phyloP scores from a whole-genome alignment of 2,888 invertebrate species.

The Drosophila kanekoi region DNA sequence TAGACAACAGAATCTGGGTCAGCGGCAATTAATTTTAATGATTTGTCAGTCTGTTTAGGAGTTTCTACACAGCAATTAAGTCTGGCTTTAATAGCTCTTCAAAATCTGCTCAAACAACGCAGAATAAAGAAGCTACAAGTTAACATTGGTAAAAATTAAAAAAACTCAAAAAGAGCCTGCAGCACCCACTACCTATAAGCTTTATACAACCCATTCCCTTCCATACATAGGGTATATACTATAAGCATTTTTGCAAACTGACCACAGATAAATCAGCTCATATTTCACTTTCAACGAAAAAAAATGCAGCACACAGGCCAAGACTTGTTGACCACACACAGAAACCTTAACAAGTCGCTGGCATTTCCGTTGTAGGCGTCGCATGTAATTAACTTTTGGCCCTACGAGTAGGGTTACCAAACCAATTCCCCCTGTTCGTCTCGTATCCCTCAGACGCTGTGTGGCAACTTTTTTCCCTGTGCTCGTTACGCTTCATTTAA shows the following conservation, averaged over 20 bases:
- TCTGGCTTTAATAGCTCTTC: neutral
- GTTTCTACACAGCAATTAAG: slow-evolving; percentile 10
- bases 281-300: slow-evolving; percentile 66
- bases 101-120: neutral
- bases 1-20: slow-evolving; percentile 13
- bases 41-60: slow-evolving; percentile 9
- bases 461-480: slow-evolving; percentile 44
- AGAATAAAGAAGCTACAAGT: neutral
- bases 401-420: slow-evolving; percentile 46
- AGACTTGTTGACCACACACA: slow-evolving; percentile 67
- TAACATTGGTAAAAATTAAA: no score
- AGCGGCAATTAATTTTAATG: slow-evolving; percentile 5
- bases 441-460: slow-evolving; percentile 23
- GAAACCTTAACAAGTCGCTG: slow-evolving; percentile 36
- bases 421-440: neutral
- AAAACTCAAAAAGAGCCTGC: neutral
- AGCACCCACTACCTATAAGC: no score
- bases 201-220: neutral
- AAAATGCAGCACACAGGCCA: slow-evolving; percentile 15
- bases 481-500: slow-evolving; percentile 71
- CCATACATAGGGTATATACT: slow-evolving; percentile 20
- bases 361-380: slow-evolving; percentile 72
- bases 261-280: slow-evolving; percentile 61
- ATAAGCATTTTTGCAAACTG: slow-evolving; percentile 33
- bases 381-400: slow-evolving; percentile 72